Conservation (phyloP, 2,888 invertebrate genomes). For the Pogonocherus hispidulus region DNA sequence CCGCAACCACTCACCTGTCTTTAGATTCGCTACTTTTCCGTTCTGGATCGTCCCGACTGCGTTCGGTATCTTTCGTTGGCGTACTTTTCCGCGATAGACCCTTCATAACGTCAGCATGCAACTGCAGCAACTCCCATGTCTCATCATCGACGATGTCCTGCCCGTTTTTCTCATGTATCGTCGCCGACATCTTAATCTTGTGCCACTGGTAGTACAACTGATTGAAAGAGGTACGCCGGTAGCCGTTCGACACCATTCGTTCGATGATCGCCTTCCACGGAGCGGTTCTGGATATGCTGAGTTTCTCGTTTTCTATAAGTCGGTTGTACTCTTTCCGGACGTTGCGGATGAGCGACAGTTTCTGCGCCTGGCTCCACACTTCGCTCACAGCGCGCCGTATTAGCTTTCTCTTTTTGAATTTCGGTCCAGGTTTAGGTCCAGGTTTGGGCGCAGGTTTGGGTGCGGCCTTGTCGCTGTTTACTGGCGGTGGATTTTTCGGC, state of each 20-base stretch:
- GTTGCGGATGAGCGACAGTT: background rate
- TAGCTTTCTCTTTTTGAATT: background rate
- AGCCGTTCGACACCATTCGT: background rate
- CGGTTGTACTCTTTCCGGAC: conserved; percentile 11
- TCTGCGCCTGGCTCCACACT: background rate
- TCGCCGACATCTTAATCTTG: conserved; percentile 16
- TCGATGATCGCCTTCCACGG: conserved; percentile 18
- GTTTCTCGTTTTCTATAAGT: background rate
- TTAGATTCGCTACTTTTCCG: background rate
- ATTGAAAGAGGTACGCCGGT: background rate
- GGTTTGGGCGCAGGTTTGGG: too few relatives aligned
- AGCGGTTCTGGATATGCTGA: background rate
- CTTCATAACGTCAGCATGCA: conserved; percentile 6
- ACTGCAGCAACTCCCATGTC: conserved; percentile 20
- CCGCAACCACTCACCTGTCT: background rate
- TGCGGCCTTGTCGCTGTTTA: too few relatives aligned
- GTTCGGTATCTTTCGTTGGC: too few relatives aligned
- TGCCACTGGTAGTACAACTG: conserved; percentile 3
- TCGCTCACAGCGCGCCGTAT: background rate
- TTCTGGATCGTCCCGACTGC: background rate
- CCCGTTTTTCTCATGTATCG: conserved; percentile 22
- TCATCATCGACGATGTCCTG: conserved; percentile 17
- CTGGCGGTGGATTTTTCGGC: too few relatives aligned
- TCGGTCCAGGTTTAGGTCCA: too few relatives aligned
- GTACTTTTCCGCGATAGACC: background rate